These are phyloP conservation scores for Mirounga angustirostris DNA, from an alignment of 2,113 vertebrate species.

Conservation along the genomic window DNA sequence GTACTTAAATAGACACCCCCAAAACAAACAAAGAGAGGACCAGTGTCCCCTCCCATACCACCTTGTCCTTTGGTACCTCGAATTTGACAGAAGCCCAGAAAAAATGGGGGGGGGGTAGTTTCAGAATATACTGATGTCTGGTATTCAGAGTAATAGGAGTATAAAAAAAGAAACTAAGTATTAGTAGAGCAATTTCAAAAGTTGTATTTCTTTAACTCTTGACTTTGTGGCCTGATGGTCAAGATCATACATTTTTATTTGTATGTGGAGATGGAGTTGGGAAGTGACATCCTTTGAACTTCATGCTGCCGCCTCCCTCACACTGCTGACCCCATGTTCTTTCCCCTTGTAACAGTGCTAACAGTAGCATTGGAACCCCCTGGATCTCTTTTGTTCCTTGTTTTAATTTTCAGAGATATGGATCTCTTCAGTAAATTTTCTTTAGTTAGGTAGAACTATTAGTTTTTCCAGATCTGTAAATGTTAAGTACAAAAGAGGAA, in stretches of 20 bases:
- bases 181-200: neutral
- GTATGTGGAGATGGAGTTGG: neutral
- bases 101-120: neutral
- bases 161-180: neutral
- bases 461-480: neutral
- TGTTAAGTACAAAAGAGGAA: constrained; percentile 8
- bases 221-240: neutral
- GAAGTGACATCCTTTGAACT: neutral
- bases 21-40: neutral
- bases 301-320: neutral
- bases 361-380: neutral
- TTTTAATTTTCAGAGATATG: neutral
- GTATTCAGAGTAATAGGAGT: neutral
- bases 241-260: neutral
- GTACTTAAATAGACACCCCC: neutral
- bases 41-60: neutral
- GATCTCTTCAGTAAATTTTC: too few relatives aligned
- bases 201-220: neutral
- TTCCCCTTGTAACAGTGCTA: neutral
- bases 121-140: neutral
- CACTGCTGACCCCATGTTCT: accelerated
- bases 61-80: neutral
- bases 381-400: neutral
- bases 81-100: neutral
- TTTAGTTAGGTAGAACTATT: too few relatives aligned